These are phyloP conservation scores for Phortica magna DNA, from an alignment of 2,888 invertebrate species.

Conservation along the genomic window DNA sequence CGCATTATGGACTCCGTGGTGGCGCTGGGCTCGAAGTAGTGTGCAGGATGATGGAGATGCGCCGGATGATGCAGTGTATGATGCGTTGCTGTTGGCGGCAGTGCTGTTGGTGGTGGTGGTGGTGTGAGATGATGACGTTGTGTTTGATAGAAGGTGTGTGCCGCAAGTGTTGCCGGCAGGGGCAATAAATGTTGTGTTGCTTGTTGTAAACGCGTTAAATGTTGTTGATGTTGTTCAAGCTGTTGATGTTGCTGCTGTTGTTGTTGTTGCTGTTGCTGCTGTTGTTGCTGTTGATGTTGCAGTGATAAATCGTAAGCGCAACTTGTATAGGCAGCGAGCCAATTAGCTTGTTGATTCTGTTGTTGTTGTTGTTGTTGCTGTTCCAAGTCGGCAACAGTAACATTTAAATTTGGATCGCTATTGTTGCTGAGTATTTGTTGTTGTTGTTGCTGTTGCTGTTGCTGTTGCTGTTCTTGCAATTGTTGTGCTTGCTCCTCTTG, in stretches of 20 bases:
- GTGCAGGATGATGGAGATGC: constrained; percentile 33
- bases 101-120: constrained; percentile 27
- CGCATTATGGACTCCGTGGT: constrained; percentile 71
- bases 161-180: constrained; percentile 56
- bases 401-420: constrained; percentile 63
- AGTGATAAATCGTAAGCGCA: constrained; percentile 63
- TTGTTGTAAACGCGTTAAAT: constrained; percentile 41
- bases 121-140: constrained; percentile 41
- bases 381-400: constrained; percentile 49
- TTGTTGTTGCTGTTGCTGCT: constrained; percentile 57
- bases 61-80: constrained; percentile 55
- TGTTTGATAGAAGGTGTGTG: constrained; percentile 35
- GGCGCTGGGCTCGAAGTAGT: constrained; percentile 46
- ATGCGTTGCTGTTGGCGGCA: constrained; percentile 50
- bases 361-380: constrained; percentile 45
- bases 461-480: constrained; percentile 34
- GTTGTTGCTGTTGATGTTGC: constrained; percentile 59
- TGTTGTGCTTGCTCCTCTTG: constrained; percentile 39
- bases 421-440: constrained; percentile 57
- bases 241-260: constrained; percentile 62
- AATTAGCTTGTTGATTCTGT: constrained; percentile 42
- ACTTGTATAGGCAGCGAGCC: constrained; percentile 58
- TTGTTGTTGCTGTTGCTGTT: constrained; percentile 40
- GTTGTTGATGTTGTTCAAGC: constrained; percentile 57
- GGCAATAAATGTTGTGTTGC: constrained; percentile 50